Base-by-base conservation (phyloP, 2,113 vertebrate genomes). In the Calonectris borealis region DNA sequence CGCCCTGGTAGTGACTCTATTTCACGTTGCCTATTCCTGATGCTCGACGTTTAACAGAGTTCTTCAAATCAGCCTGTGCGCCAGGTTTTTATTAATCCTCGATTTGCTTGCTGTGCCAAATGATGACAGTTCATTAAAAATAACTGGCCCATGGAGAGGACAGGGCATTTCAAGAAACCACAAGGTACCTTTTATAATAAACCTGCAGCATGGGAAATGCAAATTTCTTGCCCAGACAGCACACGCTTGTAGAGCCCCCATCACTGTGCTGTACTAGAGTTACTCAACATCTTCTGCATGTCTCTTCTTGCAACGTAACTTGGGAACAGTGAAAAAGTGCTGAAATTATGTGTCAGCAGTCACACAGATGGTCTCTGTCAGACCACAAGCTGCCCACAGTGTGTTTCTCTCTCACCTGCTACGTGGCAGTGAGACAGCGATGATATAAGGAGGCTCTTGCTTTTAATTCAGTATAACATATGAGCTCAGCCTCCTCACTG, bases 381-480 rank as follows among this genome's bases (percentile, higher is more conserved):
- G 89, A 44, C 52, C 89, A 89, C 93, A 77, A 82, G 71, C 86
- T 94, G 90, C 91, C 88, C 36, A 2, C 62, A 38, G 83, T 6
- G 60, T 84, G 70, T 93, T 76, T 97, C 89, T 83, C 81, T 93
- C 94, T 96, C 91, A 93, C 94, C 95, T 95, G 96, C 77, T 93
- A 54, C 0, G 0, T 48, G 83, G 64, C 94, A 82, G 86, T 0
- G 20, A 95, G 86, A 94, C 80, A 78, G 83, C 0, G 1, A 86
- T 7, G 76, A 21, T 44, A 5, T 2, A 93, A 65, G 44, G n/a
- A 64, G 52, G 77, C 40, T 93, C 78, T 31, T 51, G 55, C 55
- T 94, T 70, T 89, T 34, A 11, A 61, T 82, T 75, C 89, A 27
- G 65, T 18, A 15, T 20, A 86, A 75, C 80, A 61, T 10, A 55